These are phyloP conservation scores for Pelecanus crispus DNA, from an alignment of 2,113 vertebrate species.

Conservation along the genomic window DNA sequence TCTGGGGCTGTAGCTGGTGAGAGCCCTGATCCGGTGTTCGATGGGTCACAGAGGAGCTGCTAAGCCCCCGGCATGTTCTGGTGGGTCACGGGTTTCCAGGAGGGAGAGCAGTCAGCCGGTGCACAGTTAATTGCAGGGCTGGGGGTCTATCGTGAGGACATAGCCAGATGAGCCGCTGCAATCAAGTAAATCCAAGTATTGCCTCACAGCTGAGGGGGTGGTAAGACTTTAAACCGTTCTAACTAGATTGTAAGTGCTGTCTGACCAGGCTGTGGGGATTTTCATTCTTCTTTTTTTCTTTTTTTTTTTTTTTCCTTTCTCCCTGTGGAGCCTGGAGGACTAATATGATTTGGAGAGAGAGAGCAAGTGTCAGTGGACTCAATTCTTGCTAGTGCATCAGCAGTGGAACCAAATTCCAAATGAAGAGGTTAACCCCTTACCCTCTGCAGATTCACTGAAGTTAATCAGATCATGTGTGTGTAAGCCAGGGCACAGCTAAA, in stretches of 20 bases:
- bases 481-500: neutral
- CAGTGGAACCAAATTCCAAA: neutral
- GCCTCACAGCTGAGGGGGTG: neutral
- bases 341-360: constrained; percentile 38
- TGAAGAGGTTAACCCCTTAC: constrained; percentile 33
- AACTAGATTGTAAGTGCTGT: neutral
- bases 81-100: neutral
- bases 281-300: neutral
- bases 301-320: neutral
- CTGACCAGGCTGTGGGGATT: neutral
- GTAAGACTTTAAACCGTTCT: neutral
- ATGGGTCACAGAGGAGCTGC: neutral
- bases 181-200: neutral
- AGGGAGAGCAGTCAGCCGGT: neutral
- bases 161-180: neutral
- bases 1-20: neutral
- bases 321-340: neutral
- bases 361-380: constrained; percentile 21
- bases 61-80: neutral
- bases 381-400: neutral
- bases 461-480: neutral
- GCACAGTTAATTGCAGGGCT: constrained; percentile 4
- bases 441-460: neutral
- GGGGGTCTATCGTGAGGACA: neutral
- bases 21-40: neutral